Conservation (phyloP, 2,113 vertebrate species). For the Nothocercus julius region DNA sequence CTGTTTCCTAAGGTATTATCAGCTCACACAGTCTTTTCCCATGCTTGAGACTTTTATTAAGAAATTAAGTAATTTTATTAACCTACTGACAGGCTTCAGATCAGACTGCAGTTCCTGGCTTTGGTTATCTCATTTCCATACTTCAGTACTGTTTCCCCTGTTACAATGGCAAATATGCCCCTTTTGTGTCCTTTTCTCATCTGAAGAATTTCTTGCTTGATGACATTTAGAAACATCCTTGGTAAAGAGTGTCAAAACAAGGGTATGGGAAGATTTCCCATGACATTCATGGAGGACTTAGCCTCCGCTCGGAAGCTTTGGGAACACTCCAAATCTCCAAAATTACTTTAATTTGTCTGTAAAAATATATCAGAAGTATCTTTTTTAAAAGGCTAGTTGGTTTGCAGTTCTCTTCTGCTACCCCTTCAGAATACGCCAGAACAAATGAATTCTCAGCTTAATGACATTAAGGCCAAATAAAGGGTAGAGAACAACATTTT, state of each 20-base stretch:
- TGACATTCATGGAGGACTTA: background rate
- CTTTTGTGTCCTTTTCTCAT: background rate
- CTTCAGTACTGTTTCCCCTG: background rate
- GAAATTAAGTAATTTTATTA: background rate
- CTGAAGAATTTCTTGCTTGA: background rate
- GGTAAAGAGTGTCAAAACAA: background rate
- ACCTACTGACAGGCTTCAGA: background rate
- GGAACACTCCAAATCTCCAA: background rate
- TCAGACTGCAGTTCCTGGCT: background rate
- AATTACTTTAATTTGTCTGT: background rate
- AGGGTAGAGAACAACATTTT: background rate
- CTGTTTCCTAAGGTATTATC: background rate
- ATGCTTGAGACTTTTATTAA: background rate
- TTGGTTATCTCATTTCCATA: background rate
- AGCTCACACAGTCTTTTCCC: background rate
- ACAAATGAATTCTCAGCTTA: background rate
- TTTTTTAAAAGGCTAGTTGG: background rate
- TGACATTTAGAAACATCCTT: background rate
- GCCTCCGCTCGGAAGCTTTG: background rate
- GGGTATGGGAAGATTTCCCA: background rate
- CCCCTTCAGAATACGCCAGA: background rate
- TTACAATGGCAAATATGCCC: background rate
- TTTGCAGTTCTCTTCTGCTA: background rate
- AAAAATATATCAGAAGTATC: background rate
- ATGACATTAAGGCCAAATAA: background rate